These are phyloP conservation scores for Acronicta leporina DNA, from an alignment of 2,888 invertebrate genomes.

Conservation along the genomic window DNA sequence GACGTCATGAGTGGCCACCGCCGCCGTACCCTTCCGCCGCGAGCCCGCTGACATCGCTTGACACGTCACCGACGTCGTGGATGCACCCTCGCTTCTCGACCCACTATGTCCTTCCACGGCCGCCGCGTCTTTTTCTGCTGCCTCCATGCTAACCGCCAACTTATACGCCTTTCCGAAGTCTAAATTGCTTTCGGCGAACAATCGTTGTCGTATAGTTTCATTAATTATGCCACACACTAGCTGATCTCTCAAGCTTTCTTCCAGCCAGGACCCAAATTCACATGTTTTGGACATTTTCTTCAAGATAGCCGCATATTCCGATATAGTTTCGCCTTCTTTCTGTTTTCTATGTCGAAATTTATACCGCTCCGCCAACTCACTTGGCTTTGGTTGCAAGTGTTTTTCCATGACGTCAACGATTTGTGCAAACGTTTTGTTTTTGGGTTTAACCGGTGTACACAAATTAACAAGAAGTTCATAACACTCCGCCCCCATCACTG, in stretches of 20 bases:
- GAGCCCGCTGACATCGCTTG: neutral
- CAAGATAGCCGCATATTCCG: neutral
- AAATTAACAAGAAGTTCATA: slow-evolving; percentile 1
- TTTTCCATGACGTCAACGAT: neutral
- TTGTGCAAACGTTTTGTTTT: neutral
- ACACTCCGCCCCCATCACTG: slow-evolving; percentile 2
- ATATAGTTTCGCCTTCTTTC: neutral
- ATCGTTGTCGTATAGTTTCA: no score
- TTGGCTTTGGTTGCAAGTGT: slow-evolving; percentile 5
- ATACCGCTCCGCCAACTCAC: slow-evolving; percentile 1
- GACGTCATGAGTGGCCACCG: no score
- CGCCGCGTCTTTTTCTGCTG: neutral
- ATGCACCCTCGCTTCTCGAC: neutral
- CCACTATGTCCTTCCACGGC: neutral
- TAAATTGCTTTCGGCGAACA: neutral
- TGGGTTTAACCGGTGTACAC: slow-evolving; percentile 2
- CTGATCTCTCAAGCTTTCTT: no score
- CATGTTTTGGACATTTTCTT: slow-evolving; percentile 1
- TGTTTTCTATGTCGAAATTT: slow-evolving; percentile 5
- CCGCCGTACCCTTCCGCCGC: neutral
- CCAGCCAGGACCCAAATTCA: neutral
- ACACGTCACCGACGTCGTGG: neutral
- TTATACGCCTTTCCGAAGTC: neutral
- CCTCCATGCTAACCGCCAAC: slow-evolving; percentile 1
- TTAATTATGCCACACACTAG: no score